These are phyloP conservation scores for Drosophila lacicola DNA, from an alignment of 2,888 invertebrate species.

Conservation along the genomic window DNA sequence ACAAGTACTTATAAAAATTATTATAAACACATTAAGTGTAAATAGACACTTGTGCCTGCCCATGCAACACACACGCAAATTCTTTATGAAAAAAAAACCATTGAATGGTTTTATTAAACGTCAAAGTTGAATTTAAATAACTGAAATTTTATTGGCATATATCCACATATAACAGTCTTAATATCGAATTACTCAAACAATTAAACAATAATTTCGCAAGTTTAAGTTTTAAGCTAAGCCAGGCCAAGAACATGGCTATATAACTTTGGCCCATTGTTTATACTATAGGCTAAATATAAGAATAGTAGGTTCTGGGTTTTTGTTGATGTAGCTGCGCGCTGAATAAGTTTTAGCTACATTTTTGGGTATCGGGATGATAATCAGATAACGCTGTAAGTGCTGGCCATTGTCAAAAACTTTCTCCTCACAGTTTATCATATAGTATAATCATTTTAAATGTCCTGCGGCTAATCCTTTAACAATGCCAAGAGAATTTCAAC, in stretches of 20 bases:
- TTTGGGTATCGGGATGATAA: slow-evolving; percentile 9
- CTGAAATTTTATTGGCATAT: background rate
- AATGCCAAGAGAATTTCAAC: slow-evolving; percentile 26
- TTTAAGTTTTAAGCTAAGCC: background rate
- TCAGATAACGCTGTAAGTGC: slow-evolving; percentile 13
- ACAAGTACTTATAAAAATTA: background rate
- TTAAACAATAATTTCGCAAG: background rate
- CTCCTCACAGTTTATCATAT: slow-evolving; percentile 15
- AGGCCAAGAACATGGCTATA: background rate
- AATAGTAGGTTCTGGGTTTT: background rate
- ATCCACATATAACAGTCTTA: background rate
- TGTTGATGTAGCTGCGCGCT: background rate
- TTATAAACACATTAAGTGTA: background rate
- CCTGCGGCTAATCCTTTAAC: slow-evolving; percentile 46
- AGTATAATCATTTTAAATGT: slow-evolving; percentile 40
- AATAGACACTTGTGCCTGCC: background rate
- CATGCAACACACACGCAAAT: background rate
- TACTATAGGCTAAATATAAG: background rate
- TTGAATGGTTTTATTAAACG: background rate
- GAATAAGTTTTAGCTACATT: background rate
- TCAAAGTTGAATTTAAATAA: background rate
- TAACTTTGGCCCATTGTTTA: background rate
- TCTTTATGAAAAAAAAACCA: slow-evolving; percentile 4
- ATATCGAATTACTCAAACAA: background rate
- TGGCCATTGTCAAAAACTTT: slow-evolving; percentile 21